A percentile compares a stretch with the other conserved stretches of the same genome.
Conservation (phyloP, 2,113 vertebrate genomes). For the Clarias magur region DNA sequence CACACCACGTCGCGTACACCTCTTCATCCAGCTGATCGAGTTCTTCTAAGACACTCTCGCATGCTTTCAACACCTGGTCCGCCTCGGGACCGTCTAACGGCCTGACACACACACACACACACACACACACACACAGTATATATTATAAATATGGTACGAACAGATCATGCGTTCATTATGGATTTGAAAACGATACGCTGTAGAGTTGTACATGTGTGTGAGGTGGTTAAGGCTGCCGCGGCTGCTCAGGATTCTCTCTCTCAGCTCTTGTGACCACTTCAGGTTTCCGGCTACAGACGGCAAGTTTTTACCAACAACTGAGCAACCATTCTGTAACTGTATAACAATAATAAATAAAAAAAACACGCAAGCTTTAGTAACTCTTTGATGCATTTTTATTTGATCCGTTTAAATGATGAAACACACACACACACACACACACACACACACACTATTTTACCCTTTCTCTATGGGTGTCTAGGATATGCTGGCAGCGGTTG, state of each 20-base stretch:
- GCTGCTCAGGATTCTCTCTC: slow-evolving; percentile 67
- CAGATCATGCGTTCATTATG: not conserved
- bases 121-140: slow-evolving; percentile 18
- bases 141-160: not conserved
- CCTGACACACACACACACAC: slow-evolving; percentile 53
- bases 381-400: not conserved
- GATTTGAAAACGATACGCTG: not conserved
- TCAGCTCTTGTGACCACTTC: slow-evolving; percentile 74
- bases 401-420: not conserved
- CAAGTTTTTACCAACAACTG: slow-evolving; percentile 72
- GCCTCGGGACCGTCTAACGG: slow-evolving; percentile 67
- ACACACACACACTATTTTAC: slow-evolving; percentile 47
- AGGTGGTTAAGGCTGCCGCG: slow-evolving; percentile 68
- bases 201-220: slow-evolving; percentile 60
- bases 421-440: slow-evolving; percentile 44
- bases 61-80: slow-evolving; percentile 70
- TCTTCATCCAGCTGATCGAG: slow-evolving; percentile 69
- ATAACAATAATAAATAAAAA: slow-evolving; percentile 36
- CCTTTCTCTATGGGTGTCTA: slow-evolving; percentile 74
- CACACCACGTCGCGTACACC: slow-evolving; percentile 66
- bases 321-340: slow-evolving; percentile 65
- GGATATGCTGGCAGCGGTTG: slow-evolving; percentile 66
- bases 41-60: slow-evolving; percentile 68
- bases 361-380: not conserved
- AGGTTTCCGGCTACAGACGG: slow-evolving; percentile 72